Conservation (phyloP, 2,113 vertebrate genomes). For the Hemichromis elongatus region DNA sequence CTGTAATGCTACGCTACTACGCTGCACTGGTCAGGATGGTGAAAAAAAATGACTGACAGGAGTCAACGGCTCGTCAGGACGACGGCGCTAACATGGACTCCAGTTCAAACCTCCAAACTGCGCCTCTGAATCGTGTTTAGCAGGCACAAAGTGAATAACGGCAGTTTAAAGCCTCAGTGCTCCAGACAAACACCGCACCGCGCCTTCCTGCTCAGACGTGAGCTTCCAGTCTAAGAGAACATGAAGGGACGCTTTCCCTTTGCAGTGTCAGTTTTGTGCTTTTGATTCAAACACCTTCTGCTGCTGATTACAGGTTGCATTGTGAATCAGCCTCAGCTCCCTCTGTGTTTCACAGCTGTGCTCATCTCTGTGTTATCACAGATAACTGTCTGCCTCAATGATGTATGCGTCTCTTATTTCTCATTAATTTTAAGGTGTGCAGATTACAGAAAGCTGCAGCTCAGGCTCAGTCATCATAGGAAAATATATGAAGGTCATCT, state of each 20-base stretch:
- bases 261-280: neutral
- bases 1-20: fast-evolving
- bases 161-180: neutral
- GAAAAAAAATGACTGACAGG: neutral
- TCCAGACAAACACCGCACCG: fast-evolving
- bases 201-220: neutral
- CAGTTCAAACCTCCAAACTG: neutral
- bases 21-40: neutral
- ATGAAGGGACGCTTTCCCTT: neutral
- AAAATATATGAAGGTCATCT: neutral
- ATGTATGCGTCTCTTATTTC: neutral
- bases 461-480: neutral
- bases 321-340: neutral
- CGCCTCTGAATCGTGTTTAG: neutral
- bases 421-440: neutral
- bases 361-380: neutral
- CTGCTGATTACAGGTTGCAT: neutral
- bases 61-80: fast-evolving
- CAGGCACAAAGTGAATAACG: neutral
- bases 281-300: neutral
- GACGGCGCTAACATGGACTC: too few species aligned
- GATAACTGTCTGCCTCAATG: neutral
- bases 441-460: neutral
- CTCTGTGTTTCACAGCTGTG: neutral
- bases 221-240: neutral